Evolutionary conservation across 2,113 vertebrate genomes (phyloP).

Genomic region (Halcyon malimbica): DNA sequence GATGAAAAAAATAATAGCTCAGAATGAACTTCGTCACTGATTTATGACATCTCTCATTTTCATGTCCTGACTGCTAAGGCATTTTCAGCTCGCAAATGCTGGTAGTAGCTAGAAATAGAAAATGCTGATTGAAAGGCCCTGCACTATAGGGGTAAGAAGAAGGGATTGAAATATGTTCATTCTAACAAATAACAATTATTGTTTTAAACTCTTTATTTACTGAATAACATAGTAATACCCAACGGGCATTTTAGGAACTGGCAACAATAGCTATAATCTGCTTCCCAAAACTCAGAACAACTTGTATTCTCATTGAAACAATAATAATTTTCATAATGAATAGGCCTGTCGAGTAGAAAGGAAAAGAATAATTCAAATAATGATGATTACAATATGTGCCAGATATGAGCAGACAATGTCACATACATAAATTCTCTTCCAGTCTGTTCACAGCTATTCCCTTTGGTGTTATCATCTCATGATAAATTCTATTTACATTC

Average conservation of each 20-base stretch:
- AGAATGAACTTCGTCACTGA: background rate
- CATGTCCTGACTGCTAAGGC: background rate
- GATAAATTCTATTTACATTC: constrained; percentile 37
- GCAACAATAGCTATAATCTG: constrained; percentile 48
- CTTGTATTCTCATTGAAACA: constrained; percentile 66
- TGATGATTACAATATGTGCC: constrained; percentile 18
- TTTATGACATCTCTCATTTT: background rate
- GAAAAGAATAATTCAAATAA: constrained; percentile 48
- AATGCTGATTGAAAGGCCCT: background rate
- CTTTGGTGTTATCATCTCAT: constrained; percentile 3
- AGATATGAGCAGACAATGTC: constrained; percentile 25
- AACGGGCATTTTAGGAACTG: constrained; percentile 37
- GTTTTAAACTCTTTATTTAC: constrained; percentile 47
- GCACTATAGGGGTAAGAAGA: background rate
- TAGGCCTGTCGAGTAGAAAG: constrained; percentile 48
- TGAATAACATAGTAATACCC: constrained; percentile 51
- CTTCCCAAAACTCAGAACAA: constrained; percentile 45
- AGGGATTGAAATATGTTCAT: background rate
- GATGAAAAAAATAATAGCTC: background rate
- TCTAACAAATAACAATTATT: constrained; percentile 49
- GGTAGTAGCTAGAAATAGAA: background rate
- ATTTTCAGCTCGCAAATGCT: background rate
- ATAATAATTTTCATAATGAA: constrained; percentile 63
- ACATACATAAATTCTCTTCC: constrained; percentile 14
- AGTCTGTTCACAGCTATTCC: constrained; percentile 24